Base-by-base conservation (phyloP, 1,140 invertebrate species). In the Oncopodura yosiiana region DNA sequence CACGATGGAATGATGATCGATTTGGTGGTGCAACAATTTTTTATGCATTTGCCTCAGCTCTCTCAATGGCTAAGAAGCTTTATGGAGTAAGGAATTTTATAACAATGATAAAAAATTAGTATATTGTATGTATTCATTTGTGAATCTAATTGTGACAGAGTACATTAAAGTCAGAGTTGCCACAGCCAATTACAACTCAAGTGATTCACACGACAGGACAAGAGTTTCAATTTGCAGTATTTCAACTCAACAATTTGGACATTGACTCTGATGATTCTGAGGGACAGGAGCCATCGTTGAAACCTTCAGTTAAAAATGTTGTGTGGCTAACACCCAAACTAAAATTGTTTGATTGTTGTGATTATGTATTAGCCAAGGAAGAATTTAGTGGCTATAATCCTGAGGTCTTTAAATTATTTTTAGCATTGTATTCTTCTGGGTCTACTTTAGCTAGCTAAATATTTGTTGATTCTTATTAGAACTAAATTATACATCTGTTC, bases 191-290 rank as follows among this genome's bases (percentile, higher is more conserved):
- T 41, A 79, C 80, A 26, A 67, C 91, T 9, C 88, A 92, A 66
- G 81, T 81, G 66, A 74, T 92, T 56, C 83, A 89, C 43, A 81
- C 81, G 1, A 80, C 89, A 67, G 80, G 84, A 14, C 71, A 77
- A 52, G 68, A 72, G 6, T 87, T 86, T 65, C 79, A 88, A 66
- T 91, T 92, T 69, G 81, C 81, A 9, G 77, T 87, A 32, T 80
- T 86, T 58, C 87, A 93, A 70, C 71, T 94, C n/a, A 92, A 93
- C 66, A 89, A 86, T 2, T 69, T 90, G 18, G 73, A 86, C 69
- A 60, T 86, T 3, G 73, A 79, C 66, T 53, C 32, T 21, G 39
- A 42, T 21, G 23, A 43, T 4, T 27, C 42, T 1, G 41, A 48
- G 19, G n/a, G n/a, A n/a, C n/a, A n/a, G n/a, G n/a, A n/a, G n/a